phyloP scores from a whole-genome alignment of 2,888 invertebrate genomes.

The Diabrotica balteata region DNA sequence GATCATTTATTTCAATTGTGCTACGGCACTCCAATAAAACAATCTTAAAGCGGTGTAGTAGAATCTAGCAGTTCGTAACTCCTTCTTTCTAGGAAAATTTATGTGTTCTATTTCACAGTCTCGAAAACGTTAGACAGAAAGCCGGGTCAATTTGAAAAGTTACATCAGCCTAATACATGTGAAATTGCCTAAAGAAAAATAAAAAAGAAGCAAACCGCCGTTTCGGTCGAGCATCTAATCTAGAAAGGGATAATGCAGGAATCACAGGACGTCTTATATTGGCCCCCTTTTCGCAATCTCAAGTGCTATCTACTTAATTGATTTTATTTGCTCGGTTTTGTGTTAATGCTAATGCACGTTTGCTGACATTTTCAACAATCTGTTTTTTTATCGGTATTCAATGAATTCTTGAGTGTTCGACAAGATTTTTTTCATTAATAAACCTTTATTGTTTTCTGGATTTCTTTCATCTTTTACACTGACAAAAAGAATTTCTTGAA shows the following conservation, averaged over 20 bases:
- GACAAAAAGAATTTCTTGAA: no score
- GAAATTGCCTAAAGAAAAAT: slow-evolving; percentile 23
- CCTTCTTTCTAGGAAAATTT: neutral
- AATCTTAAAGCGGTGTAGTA: no score
- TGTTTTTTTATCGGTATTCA: no score
- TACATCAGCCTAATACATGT: slow-evolving; percentile 23
- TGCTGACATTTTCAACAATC: neutral
- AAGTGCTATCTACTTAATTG: slow-evolving; percentile 29
- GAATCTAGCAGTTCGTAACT: neutral
- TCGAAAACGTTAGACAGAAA: slow-evolving; percentile 8
- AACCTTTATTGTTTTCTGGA: no score
- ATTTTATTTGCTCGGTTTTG: slow-evolving; percentile 25
- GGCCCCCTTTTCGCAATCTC: slow-evolving; percentile 11
- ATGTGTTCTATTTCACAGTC: slow-evolving; percentile 4
- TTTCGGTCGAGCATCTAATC: slow-evolving; percentile 17
- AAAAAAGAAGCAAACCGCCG: slow-evolving; percentile 15
- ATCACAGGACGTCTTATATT: slow-evolving; percentile 19
- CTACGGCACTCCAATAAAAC: no score
- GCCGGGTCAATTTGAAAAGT: slow-evolving; percentile 21
- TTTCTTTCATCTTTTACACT: no score
- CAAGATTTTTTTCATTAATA: neutral
- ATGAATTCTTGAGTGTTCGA: no score
- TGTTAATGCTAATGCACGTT: slow-evolving; percentile 5
- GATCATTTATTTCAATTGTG: no score
- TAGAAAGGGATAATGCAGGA: slow-evolving; percentile 12